Percentiles rank a stretch among this genome's conserved stretches.
phyloP scores from a whole-genome alignment of 2,888 invertebrate genomes.

The Cerceris rybyensis region DNA sequence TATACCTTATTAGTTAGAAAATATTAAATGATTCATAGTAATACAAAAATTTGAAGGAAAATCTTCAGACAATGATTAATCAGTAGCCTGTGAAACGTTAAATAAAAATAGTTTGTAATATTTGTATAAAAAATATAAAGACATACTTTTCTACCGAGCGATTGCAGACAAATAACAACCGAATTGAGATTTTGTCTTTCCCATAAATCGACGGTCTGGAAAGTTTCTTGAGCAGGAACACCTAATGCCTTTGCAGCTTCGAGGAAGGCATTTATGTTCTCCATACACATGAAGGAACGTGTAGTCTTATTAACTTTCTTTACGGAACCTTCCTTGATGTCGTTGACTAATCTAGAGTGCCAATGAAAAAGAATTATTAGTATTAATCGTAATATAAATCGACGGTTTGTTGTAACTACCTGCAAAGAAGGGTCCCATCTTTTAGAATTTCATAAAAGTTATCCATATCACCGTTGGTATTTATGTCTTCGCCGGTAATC shows the following conservation, averaged over 20 bases:
- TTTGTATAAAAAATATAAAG: neutral
- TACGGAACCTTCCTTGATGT: constrained; percentile 91
- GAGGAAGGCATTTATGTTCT: constrained; percentile 97
- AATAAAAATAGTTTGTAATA: neutral
- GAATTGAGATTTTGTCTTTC: constrained; percentile 98
- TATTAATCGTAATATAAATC: no score
- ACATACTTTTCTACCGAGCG: constrained; percentile 96
- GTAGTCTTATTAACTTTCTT: constrained; percentile 94
- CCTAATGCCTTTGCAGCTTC: constrained; percentile 92
- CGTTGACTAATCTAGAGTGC: constrained; percentile 89
- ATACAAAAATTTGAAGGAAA: no score
- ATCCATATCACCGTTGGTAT: constrained; percentile 95
- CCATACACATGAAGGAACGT: constrained; percentile 99
- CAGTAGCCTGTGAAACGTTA: no score
- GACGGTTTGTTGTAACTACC: constrained; percentile 83
- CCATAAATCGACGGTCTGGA: constrained; percentile 99
- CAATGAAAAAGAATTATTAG: neutral
- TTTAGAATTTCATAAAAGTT: constrained; percentile 96
- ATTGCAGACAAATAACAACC: constrained; percentile 96
- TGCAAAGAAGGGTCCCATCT: constrained; percentile 95
- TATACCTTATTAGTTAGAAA: no score
- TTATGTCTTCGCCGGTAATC: constrained; percentile 92
- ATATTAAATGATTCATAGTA: no score
- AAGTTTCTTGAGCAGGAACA: constrained; percentile 96
- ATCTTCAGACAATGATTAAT: no score